These are phyloP conservation scores for Aphelocoma californica DNA, from an alignment of 2,797 vertebrate genomes.

Conservation along the genomic window DNA sequence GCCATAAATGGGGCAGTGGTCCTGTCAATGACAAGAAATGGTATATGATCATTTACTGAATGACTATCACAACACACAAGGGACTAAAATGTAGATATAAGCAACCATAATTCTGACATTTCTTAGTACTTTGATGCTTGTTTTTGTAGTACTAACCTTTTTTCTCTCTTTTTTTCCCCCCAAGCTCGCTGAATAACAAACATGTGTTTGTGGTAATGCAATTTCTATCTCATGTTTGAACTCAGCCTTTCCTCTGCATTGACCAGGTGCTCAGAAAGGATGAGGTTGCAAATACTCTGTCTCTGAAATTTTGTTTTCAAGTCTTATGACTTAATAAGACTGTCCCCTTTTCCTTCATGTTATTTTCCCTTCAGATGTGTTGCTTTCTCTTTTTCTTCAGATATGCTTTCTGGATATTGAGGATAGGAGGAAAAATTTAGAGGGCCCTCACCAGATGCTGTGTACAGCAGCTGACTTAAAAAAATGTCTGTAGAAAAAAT, in stretches of 20 bases:
- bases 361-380: not conserved
- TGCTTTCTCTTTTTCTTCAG: not conserved
- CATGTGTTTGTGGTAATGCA: not conserved
- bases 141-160: not conserved
- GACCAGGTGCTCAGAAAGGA: not conserved
- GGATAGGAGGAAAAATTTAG: not conserved
- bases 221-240: not conserved
- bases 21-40: not conserved
- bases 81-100: not conserved
- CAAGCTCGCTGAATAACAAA: not conserved
- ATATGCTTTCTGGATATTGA: not conserved
- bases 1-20: not conserved
- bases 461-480: not conserved
- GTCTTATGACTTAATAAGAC: not conserved
- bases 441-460: not conserved
- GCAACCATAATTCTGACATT: not conserved
- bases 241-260: not conserved
- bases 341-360: not conserved
- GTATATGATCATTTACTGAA: not conserved
- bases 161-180: not conserved
- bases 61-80: not conserved
- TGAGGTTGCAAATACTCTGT: not conserved
- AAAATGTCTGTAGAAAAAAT: not conserved
- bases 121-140: not conserved
- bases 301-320: not conserved